Evolutionary conservation across 2,113 vertebrate species (phyloP), one percentile per base, ranked within the genome.

Genomic region (Reinhardtius hippoglossoides): DNA sequence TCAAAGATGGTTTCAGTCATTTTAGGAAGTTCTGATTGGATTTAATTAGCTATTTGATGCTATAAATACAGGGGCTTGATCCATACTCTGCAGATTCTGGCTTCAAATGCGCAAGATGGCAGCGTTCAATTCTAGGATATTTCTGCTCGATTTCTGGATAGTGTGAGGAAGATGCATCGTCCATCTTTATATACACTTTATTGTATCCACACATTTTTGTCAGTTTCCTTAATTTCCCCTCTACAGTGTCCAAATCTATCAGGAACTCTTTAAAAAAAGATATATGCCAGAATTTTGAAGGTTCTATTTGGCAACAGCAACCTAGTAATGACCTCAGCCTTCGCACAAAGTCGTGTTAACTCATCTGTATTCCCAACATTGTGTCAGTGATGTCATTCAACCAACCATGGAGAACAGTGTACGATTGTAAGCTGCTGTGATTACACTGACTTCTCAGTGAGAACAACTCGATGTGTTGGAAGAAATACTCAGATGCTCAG

Each of bases 311-410:
- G 55, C 24, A 67, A 42, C 50, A 54, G 48, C 44, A 57, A 4
- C n/a, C 26, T 1, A 58, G 12, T 48, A 40, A 24, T 54, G 56
- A 5, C 35, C 42, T 64, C 31, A 15, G 31, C 9, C 20, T 5
- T 15, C 16, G 20, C 23, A 4, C 40, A 52, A 27, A 14, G 37
- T 37, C 12, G 0, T 48, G 56, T 52, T 54, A 24, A 50, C 35
- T 27, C 13, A 31, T 78, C 18, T 50, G 2, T 35, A 60, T 67
- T 42, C 5, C 21, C 8, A 20, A 64, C 76, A 71, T 71, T n/a
- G 69, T 80, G 57, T 55, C 9, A 5, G 7, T 62, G 35, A 76
- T 73, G 26, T 73, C 74, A 71, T 13, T 64, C 21, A 27, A 9
- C 24, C 68, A 48, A 26, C 63, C 23, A 54, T n/a, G 35, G 48